phyloP scores from a whole-genome alignment of 1,140 invertebrate species.

The Theocolax elegans region DNA sequence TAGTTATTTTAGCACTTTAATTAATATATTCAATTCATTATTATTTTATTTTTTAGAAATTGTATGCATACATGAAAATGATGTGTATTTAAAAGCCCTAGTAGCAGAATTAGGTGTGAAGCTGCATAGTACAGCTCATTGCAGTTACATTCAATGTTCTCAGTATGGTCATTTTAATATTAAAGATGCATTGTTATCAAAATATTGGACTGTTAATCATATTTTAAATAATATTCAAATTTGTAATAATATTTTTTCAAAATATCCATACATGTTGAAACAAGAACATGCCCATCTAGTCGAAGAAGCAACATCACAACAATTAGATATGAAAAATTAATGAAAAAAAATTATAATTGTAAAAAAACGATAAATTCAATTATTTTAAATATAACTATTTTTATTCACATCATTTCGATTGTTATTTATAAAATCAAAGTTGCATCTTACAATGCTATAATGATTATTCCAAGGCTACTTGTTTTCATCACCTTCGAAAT shows the following conservation, averaged over 20 bases:
- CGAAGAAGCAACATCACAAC: slow-evolving; percentile 17
- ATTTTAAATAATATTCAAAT: slow-evolving; percentile 79
- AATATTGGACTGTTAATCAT: slow-evolving; percentile 83
- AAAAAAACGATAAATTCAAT: slow-evolving; percentile 13
- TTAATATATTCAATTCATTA: slow-evolving; percentile 17
- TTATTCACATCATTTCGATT: slow-evolving; percentile 32
- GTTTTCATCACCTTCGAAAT: too few species aligned
- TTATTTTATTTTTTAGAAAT: slow-evolving; percentile 76
- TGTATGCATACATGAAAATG: slow-evolving; percentile 85
- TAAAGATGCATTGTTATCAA: slow-evolving; percentile 79
- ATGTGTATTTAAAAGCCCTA: slow-evolving; percentile 78
- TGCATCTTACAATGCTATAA: too few species aligned
- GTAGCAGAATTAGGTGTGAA: slow-evolving; percentile 84
- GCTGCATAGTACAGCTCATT: slow-evolving; percentile 83
- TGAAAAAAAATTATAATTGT: slow-evolving; percentile 37
- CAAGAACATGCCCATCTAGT: slow-evolving; percentile 58
- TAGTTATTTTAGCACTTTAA: slow-evolving; percentile 17
- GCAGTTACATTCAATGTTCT: slow-evolving; percentile 82
- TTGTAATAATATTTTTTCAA: slow-evolving; percentile 68
- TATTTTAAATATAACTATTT: slow-evolving; percentile 38
- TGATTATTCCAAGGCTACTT: too few species aligned
- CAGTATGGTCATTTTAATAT: slow-evolving; percentile 85
- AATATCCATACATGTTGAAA: slow-evolving; percentile 67
- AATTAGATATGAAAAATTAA: slow-evolving; percentile 11
- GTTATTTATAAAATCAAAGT: slow-evolving; percentile 29